Base-by-base conservation (phyloP, 2,113 vertebrate species). In the Prinia subflava region DNA sequence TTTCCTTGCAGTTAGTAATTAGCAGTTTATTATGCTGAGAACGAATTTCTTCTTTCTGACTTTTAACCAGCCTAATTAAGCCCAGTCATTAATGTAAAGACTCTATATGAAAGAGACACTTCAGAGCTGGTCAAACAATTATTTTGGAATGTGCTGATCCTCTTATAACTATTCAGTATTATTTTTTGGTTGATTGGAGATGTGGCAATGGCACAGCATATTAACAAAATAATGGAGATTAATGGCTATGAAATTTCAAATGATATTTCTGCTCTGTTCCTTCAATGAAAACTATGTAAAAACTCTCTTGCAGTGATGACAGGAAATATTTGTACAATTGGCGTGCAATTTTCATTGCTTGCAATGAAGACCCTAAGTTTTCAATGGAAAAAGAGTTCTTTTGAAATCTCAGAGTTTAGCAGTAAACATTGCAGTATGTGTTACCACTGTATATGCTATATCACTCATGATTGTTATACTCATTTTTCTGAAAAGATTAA, bases 91-190 rank as follows among this genome's bases (percentile, higher is more conserved):
- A 95, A 91, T 41, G 62, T 92, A 93, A 96, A 89, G 85, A 53
- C 67, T 83, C 49, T 44, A 6, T 49, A 81, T 75, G 86, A 93
- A 92, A 90, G 74, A 81, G 37, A 89, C 1, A 14, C n/a, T 93
- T 95, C 89, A 95, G 78, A 95, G 89, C 67, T 89, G 81, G 92
- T 95, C 84, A 95, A 90, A 96, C 69, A 95, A 90, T 94, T 93
- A 92, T 94, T 97, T 92, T 92, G 47, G 37, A 95, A 95, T 90
- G 70, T 90, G 77, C 41, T 90, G 90, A 95, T 95, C 84, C 57
- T 95, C 75, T 95, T 92, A 84, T 70, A 94, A 55, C 53, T 82
- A 76, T 60, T 90, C 83, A 73, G 73, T 46, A 28, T 81, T 81
- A 86, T 83, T 89, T 95, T 94, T 90, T 0, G 4, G 82, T 84